These are phyloP conservation scores for Hipposideros larvatus DNA, from an alignment of 2,797 vertebrate species.

Conservation along the genomic window DNA sequence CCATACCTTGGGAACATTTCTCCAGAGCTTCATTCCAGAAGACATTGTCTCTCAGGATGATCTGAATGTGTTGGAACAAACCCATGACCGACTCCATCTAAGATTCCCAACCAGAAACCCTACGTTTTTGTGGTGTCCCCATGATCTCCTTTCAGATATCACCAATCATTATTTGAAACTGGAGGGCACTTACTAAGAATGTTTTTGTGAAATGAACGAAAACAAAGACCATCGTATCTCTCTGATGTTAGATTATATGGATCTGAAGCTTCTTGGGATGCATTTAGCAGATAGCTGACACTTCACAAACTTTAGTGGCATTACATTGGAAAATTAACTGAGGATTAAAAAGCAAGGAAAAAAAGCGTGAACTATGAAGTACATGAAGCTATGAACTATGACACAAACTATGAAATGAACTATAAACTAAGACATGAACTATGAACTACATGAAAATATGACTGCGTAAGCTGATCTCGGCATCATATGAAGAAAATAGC, in stretches of 20 bases:
- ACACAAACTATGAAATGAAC: too few species aligned
- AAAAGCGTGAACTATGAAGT: background rate
- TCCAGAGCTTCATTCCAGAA: background rate
- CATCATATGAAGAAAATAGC: rapidly evolving
- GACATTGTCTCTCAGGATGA: background rate
- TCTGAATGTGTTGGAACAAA: background rate
- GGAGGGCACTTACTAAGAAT: background rate
- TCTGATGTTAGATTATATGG: background rate
- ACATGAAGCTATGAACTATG: background rate
- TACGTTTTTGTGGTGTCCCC: background rate
- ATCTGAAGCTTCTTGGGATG: background rate
- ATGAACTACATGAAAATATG: background rate
- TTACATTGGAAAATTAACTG: background rate
- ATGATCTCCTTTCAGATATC: background rate
- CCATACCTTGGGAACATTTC: background rate
- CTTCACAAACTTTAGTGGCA: background rate
- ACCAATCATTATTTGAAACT: background rate
- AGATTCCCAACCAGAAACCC: background rate
- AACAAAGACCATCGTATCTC: background rate
- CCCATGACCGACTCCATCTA: background rate
- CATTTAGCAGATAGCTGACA: background rate
- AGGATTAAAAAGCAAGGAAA: background rate
- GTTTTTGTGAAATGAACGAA: slow-evolving; percentile 32
- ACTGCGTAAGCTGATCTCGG: background rate
- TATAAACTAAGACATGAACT: background rate